Base-by-base conservation (phyloP, 2,888 invertebrate species). In the Mythimna ferrago region DNA sequence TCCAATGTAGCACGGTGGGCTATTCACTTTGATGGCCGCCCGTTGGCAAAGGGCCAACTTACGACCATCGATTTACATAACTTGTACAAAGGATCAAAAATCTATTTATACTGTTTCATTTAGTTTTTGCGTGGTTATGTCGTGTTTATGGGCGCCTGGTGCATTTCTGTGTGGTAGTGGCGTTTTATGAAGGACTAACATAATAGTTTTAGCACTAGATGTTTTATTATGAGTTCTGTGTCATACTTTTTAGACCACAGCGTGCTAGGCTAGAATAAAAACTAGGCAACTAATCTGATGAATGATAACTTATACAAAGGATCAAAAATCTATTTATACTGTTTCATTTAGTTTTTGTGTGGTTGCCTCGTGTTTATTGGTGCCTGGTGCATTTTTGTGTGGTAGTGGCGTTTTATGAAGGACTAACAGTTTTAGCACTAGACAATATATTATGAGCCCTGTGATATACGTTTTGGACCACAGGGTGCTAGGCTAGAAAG, bases 21-120 rank as follows among this genome's bases (percentile, higher is more conserved):
- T 67, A 86, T 91, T 88, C 88, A 87, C 88, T 89, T 88, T 90
- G 91, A 93, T 91, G 91, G 88, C 88, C 80, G 78, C 84, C 87
- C 88, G 87, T 88, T 92, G 92, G 93, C 92, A 80, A 56, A 74
- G 73, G 57, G 73, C 93, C 93, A 93, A 87, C 82, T 80, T 86
- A 81, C 80, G 86, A 85, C 88, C 88, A 92, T 93, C 92, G 92
- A 92, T 86, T 92, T 89, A 84, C 86, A 83, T 86, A 86, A 82
- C 76, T 83, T 80, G 77, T 73, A 77, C 76, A 81, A 77, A 86
- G 71, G 81, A 86, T 85, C 85, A 86, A 86, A 83, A 81, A 80
- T 85, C 85, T 85, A 85, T 85, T 84, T 84, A 82, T 75, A 73
- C 75, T 73, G 68, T 66, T 77, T 83, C 75, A 75, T 83, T 78